Percentiles rank a stretch among this genome's conserved stretches.
Evolutionary conservation across 2,113 vertebrate species (phyloP).

Genomic region (Cinclus cinclus): DNA sequence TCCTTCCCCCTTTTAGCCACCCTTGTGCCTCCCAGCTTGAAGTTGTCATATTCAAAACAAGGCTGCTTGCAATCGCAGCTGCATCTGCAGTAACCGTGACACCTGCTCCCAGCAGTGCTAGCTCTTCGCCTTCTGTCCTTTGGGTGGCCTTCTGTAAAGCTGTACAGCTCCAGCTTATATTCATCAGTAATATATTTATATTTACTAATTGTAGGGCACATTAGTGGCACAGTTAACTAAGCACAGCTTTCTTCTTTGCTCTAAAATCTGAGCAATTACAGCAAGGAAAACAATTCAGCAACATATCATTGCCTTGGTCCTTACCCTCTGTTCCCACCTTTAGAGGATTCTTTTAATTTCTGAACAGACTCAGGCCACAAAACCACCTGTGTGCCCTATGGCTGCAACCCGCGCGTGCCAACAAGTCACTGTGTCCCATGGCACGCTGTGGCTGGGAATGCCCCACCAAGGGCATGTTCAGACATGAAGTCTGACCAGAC

Average conservation of each 20-base stretch:
- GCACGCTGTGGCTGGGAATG: rapidly evolving
- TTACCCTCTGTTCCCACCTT: neutral
- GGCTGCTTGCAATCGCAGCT: neutral
- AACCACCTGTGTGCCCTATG: neutral
- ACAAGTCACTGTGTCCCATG: neutral
- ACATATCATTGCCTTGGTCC: neutral
- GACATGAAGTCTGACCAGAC: neutral
- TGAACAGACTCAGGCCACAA: neutral
- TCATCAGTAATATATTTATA: neutral
- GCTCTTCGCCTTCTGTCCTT: neutral
- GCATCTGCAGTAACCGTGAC: neutral
- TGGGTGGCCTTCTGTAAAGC: neutral
- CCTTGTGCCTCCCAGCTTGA: neutral
- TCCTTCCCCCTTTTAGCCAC: constrained; percentile 4
- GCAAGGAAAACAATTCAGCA: neutral
- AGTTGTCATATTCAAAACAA: constrained; percentile 41
- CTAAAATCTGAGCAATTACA: neutral
- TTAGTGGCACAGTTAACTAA: neutral
- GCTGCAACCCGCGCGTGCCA: neutral
- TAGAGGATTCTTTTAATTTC: neutral
- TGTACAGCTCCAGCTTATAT: neutral
- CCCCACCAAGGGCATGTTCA: neutral
- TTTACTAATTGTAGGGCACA: neutral
- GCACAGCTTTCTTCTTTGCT: neutral
- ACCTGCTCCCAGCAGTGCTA: neutral